Conservation (phyloP, 1,140 invertebrate species). For the Trissolcus basalis region DNA sequence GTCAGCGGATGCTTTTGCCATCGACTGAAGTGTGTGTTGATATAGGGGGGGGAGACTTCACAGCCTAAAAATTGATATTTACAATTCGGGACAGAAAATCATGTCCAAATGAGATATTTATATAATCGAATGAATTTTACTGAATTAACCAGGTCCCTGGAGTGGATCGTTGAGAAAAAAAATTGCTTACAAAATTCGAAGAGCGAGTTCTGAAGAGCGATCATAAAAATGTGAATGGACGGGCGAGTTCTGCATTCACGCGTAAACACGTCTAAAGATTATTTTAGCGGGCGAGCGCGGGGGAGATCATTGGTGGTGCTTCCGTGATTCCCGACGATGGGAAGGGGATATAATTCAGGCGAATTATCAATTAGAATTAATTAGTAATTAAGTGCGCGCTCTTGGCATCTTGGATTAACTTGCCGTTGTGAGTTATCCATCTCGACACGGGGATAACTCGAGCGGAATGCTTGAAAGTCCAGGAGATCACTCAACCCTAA, state of each 20-base stretch:
- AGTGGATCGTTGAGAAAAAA: no score
- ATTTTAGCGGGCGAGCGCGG: constrained; percentile 27
- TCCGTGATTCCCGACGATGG: constrained; percentile 2
- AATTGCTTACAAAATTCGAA: no score
- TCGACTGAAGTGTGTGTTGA: no score
- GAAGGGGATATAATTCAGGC: constrained; percentile 15
- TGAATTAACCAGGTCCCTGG: no score
- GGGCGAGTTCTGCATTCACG: constrained; percentile 47
- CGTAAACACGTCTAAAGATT: constrained; percentile 62
- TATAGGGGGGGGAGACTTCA: no score
- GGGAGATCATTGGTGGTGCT: constrained; percentile 23
- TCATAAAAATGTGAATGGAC: neutral
- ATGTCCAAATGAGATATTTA: no score
- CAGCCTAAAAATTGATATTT: no score
- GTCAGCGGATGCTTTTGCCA: constrained; percentile 2
- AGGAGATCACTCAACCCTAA: constrained; percentile 18
- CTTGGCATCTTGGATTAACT: constrained; percentile 54
- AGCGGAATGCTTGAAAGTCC: constrained; percentile 37
- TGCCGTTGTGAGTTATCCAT: constrained; percentile 50
- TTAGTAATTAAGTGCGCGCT: constrained; percentile 60
- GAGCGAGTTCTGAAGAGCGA: neutral
- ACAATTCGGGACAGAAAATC: no score
- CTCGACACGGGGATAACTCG: constrained; percentile 34
- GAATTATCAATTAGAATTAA: constrained; percentile 67
- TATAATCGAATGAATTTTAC: no score